phyloP scores from a whole-genome alignment of 2,797 vertebrate genomes.

The Macropus fuliginosus region DNA sequence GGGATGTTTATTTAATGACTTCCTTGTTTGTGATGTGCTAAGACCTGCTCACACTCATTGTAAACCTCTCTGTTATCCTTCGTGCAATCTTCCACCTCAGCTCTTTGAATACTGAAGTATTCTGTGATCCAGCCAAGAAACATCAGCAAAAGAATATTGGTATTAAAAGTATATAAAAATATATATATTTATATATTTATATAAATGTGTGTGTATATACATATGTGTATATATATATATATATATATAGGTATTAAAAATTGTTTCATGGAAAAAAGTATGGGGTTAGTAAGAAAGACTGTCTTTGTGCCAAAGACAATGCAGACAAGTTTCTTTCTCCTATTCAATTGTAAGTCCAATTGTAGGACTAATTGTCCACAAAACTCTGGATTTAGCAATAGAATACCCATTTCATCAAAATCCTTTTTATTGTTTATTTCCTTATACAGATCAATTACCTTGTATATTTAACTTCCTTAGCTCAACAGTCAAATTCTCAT shows the following conservation, averaged over 20 bases:
- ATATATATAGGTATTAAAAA: too few species aligned
- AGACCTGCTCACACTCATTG: neutral
- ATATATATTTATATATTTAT: too few species aligned
- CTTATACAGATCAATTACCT: neutral
- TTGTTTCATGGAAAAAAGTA: neutral
- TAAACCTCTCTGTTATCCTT: neutral
- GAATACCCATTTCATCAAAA: neutral
- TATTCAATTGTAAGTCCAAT: neutral
- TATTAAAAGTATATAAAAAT: neutral
- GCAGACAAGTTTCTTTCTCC: neutral
- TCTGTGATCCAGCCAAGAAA: neutral
- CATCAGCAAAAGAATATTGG: neutral
- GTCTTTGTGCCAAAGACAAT: neutral
- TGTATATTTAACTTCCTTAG: neutral
- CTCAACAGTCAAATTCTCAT: neutral
- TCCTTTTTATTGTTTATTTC: neutral
- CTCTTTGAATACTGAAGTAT: neutral
- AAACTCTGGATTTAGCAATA: neutral
- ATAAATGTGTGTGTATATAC: too few species aligned
- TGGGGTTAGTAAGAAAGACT: neutral
- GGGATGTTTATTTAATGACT: neutral
- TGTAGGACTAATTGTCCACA: neutral
- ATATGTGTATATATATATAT: too few species aligned
- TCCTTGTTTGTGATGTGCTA: neutral
- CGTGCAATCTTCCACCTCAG: neutral